phyloP scores from a whole-genome alignment of 2,888 invertebrate species.

The Drosophila mettleri region DNA sequence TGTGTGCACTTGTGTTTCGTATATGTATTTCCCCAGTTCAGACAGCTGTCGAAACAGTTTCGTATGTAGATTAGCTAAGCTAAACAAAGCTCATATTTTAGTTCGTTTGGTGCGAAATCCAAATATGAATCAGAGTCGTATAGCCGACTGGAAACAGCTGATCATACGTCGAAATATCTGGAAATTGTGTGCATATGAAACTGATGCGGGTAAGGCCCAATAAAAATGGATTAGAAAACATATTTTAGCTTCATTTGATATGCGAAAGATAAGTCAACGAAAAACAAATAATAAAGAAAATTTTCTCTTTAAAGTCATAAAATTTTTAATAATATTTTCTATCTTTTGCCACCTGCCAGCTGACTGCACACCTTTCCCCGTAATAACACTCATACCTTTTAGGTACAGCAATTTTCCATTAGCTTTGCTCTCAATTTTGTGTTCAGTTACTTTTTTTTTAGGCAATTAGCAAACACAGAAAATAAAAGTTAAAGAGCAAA shows the following conservation, averaged over 20 bases:
- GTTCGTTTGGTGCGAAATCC: conserved; percentile 29
- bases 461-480: conserved; percentile 66
- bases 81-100: conserved; percentile 17
- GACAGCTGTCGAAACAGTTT: conserved; percentile 28
- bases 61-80: conserved; percentile 35
- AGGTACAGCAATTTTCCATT: conserved; percentile 68
- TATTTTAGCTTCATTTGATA: conserved; percentile 7
- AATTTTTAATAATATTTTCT: neutral
- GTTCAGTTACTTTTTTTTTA: conserved; percentile 49
- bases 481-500: conserved; percentile 62
- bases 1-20: conserved; percentile 9
- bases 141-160: conserved; percentile 40
- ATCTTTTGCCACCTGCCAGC: conserved; percentile 1
- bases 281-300: neutral
- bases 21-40: conserved; percentile 12
- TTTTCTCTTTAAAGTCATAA: neutral
- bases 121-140: conserved; percentile 44
- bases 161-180: conserved; percentile 19
- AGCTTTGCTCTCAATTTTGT: conserved; percentile 72
- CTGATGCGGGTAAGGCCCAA: neutral
- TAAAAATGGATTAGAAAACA: conserved; percentile 3
- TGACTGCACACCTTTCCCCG: neutral
- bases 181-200: conserved; percentile 4
- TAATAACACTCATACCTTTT: conserved; percentile 20
- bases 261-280: neutral